Evolutionary conservation across 2,888 invertebrate genomes (phyloP).

Genomic region (Eupithecia subumbrata): DNA sequence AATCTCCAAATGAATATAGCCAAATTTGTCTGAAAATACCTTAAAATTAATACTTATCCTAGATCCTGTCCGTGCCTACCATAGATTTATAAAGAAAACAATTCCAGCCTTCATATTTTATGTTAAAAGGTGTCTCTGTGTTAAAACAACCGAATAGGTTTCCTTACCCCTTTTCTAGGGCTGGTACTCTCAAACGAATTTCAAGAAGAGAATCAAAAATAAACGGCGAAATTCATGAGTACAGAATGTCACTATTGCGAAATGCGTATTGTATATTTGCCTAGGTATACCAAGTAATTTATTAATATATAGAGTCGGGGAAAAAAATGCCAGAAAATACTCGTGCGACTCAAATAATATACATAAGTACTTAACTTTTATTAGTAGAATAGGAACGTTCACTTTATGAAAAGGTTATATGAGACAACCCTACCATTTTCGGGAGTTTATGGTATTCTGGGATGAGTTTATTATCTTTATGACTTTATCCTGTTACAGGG

Average conservation of each 20-base stretch:
- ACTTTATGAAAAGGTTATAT: not conserved
- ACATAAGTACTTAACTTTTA: too few relatives aligned
- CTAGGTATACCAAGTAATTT: not conserved
- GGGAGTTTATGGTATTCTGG: constrained; percentile 7
- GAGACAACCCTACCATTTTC: constrained; percentile 18
- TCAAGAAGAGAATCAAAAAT: not conserved
- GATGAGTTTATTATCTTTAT: constrained; percentile 23
- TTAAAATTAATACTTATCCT: not conserved
- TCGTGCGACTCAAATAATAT: not conserved
- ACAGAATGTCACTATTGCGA: not conserved
- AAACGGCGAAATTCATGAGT: not conserved
- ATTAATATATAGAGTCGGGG: not conserved
- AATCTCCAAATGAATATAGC: not conserved
- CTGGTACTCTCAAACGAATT: constrained; percentile 9
- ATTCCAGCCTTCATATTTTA: constrained; percentile 37
- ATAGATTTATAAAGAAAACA: constrained; percentile 15
- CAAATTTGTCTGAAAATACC: not conserved
- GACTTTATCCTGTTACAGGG: constrained; percentile 12
- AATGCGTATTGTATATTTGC: not conserved
- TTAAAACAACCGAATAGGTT: constrained; percentile 31
- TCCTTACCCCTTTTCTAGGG: constrained; percentile 16
- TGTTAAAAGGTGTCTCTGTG: constrained; percentile 37
- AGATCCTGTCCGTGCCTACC: too few relatives aligned
- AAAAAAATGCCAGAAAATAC: not conserved
- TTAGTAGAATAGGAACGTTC: not conserved